Evolutionary conservation across 2,113 vertebrate species (phyloP), one percentile per base, ranked within the genome.

Genomic region (Formicarius rufipectus): DNA sequence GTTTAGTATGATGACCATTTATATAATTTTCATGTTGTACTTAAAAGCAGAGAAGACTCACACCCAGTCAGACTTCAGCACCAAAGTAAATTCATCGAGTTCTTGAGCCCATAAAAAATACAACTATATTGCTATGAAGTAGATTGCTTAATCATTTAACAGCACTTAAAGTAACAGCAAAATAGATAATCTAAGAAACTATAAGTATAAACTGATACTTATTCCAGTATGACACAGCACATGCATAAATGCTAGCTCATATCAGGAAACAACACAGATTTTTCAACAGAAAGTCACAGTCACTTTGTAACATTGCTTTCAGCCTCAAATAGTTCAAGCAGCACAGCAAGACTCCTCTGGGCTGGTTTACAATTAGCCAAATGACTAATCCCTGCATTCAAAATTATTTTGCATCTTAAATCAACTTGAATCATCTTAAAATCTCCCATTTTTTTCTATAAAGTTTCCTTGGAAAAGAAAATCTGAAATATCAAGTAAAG

Each of bases 191-290:
- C 23, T 74, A 39, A 35, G 12, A 17, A 8, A 40, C 10, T 63
- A 7, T 30, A 45, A 8, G 10, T 60, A 47, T 4, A 50, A 73
- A 0, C 4, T 28, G 4, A n/a, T 62, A 44, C 5, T 60, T 78
- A 68, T 23, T 77, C 6, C 39, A 87, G 28, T 21, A 63, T 8
- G 81, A 28, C 19, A 25, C 10, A 47, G 4, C 27, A 94, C 11
- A 52, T 25, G 66, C 3, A 9, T 3, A 53, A 55, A 71, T 3
- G 0, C 7, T 67, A 67, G 9, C n/a, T 89, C 3, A 0, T 10
- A 44, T 30, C 10, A 33, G 31, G 20, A 74, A 40, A 6, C 3
- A 71, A 49, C 3, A 45, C 9, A 75, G 27, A 19, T 89, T 66
- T 93, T 83, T 86, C 27, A 75, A 52, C 27, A 62, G 13, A 71